phyloP scores from a whole-genome alignment of 2,113 vertebrate genomes.

The Mungos mungo region DNA sequence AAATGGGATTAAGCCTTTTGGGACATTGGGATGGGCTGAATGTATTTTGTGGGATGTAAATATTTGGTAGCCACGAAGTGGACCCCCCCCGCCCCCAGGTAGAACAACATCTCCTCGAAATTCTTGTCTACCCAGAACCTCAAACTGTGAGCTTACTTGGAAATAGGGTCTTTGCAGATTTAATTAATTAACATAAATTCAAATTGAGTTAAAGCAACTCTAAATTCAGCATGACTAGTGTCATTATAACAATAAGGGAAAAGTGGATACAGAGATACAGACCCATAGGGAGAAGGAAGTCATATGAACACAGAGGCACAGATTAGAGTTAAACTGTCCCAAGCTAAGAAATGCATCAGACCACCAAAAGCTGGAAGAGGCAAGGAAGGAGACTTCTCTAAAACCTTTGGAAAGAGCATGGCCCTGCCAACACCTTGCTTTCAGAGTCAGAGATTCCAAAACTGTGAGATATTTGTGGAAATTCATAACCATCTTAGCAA shows the following conservation, averaged over 20 bases:
- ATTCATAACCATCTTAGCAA: neutral
- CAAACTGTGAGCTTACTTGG: neutral
- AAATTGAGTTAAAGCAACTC: neutral
- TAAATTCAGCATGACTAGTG: neutral
- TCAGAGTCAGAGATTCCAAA: neutral
- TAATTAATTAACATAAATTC: neutral
- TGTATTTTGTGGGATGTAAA: neutral
- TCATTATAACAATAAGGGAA: neutral
- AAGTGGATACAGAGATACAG: neutral
- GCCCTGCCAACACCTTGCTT: neutral
- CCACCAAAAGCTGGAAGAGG: neutral
- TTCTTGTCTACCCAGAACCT: neutral
- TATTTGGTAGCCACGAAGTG: neutral
- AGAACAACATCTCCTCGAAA: neutral
- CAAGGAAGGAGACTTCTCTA: neutral
- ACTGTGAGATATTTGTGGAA: neutral
- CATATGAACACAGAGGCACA: neutral
- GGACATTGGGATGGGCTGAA: neutral
- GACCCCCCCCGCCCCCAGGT: too few relatives aligned
- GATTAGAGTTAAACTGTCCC: neutral
- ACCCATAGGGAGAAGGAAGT: neutral
- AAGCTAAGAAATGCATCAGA: neutral
- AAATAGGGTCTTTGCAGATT: neutral
- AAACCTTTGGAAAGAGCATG: neutral
- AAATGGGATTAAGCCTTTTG: neutral